phyloP scores from a whole-genome alignment of 2,113 vertebrate genomes.

The Mesoclemmys tuberculata region DNA sequence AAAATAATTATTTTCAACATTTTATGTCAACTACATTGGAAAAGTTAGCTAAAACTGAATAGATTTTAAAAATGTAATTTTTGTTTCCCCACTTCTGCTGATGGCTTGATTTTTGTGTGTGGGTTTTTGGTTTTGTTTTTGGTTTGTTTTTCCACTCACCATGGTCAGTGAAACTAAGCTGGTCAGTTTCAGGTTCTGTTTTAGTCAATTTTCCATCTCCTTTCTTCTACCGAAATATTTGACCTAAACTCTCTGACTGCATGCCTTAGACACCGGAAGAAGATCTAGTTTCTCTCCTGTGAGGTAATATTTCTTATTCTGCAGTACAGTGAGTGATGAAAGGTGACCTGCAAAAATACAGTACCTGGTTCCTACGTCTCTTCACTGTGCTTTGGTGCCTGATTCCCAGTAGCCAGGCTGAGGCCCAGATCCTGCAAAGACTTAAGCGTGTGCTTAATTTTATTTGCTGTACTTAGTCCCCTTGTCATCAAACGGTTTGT shows the following conservation, averaged over 20 bases:
- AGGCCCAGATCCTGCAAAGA: rapidly evolving
- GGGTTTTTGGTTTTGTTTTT: rapidly evolving
- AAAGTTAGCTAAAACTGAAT: neutral
- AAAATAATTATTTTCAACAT: conserved; percentile 45
- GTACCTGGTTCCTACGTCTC: neutral
- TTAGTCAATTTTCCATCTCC: neutral
- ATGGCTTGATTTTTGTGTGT: neutral
- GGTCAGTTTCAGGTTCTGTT: neutral
- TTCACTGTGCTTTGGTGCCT: neutral
- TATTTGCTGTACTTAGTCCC: neutral
- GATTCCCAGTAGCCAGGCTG: neutral
- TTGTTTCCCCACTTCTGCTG: neutral
- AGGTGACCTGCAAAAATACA: conserved; percentile 14
- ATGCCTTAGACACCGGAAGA: conserved; percentile 31
- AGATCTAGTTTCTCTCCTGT: conserved; percentile 67
- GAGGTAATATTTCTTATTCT: conserved; percentile 60
- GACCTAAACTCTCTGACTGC: conserved; percentile 12
- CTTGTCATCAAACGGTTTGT: conserved; percentile 51
- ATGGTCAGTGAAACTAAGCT: neutral
- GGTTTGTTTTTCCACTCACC: neutral
- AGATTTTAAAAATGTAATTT: neutral
- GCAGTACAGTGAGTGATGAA: conserved; percentile 46
- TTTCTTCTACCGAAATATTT: neutral
- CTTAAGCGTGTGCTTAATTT: neutral
- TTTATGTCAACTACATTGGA: conserved; percentile 12